Evolutionary conservation across 2,113 vertebrate genomes (phyloP).

Genomic region (Lates calcarifer): DNA sequence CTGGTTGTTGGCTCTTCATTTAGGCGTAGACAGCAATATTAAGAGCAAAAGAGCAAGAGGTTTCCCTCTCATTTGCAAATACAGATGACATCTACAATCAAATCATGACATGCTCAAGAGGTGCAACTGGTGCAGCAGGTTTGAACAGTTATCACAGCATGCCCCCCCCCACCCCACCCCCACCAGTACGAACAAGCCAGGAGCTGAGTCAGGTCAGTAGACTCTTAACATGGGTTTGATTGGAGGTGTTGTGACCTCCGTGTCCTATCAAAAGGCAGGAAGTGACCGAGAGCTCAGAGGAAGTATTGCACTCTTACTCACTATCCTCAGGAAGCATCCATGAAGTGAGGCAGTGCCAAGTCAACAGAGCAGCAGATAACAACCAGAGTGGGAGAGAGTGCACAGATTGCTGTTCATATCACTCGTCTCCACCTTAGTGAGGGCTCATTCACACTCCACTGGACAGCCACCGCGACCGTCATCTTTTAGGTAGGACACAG

Average conservation of each 20-base stretch:
- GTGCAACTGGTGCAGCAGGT: slow-evolving; percentile 29
- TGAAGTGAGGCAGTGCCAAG: slow-evolving; percentile 30
- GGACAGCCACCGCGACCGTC: not conserved
- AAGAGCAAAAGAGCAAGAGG: not conserved
- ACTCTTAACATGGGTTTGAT: slow-evolving; percentile 5
- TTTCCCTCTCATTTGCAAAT: not conserved
- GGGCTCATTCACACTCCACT: not conserved
- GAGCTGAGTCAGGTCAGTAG: slow-evolving; percentile 10
- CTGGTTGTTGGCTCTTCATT: not conserved
- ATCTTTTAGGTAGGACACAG: not conserved
- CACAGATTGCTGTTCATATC: slow-evolving; percentile 14
- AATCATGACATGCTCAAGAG: slow-evolving; percentile 13
- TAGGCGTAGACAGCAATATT: not conserved
- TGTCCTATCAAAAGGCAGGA: slow-evolving; percentile 54
- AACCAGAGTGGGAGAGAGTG: slow-evolving; percentile 33
- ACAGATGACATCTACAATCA: slow-evolving; percentile 36
- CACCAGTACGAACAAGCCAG: not conserved
- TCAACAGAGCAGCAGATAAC: slow-evolving; percentile 39
- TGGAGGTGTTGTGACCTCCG: slow-evolving; percentile 15
- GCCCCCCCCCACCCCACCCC: not conserved
- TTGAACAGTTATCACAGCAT: not conserved
- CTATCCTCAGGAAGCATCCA: slow-evolving; percentile 71
- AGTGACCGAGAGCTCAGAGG: slow-evolving; percentile 44
- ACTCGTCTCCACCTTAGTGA: slow-evolving; percentile 25
- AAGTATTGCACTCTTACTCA: slow-evolving; percentile 47